Evolutionary conservation across 2,797 vertebrate species (phyloP), one percentile per base, ranked within the genome.

Genomic region (Typhlichthys eigenmanni): DNA sequence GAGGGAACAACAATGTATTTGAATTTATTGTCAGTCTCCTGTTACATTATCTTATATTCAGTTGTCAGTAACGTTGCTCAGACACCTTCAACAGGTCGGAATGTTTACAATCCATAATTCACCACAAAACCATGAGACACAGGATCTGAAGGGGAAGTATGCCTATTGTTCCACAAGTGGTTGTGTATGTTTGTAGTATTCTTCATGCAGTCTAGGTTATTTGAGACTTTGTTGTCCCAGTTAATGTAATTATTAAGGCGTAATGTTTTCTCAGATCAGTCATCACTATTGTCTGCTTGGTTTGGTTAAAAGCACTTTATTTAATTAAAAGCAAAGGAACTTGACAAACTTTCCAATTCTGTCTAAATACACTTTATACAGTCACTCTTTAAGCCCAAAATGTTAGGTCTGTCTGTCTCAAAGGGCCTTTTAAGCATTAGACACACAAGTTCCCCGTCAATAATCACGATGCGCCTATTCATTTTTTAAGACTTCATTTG

Each of bases 311-410:
- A 52, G 14, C 14, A 12, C 59, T 13, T 58, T 49, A 69, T 86
- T 67, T 74, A 47, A 61, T 67, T 74, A 47, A 61, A 52, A 1
- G 59, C 51, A 74, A 47, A 71, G 53, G 45, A 78, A 58, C 55
- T 46, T 50, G 59, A 83, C 69, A 56, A 66, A 72, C 55, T 45
- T 38, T 66, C 13, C 55, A 68, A 58, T 74, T 71, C 65, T 68
- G 60, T 81, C 66, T 72, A 34, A 68, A 55, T 50, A 76, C 11
- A 50, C 34, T 58, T 71, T 77, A 71, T 29, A 85, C 80, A 64
- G 72, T 79, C 72, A 71, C 74, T 59, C 58, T 9, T 79, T 61
- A 76, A 73, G 66, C 58, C 71, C 49, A 62, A 65, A 74, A 66
- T 55, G 62, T 76, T 53, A 63, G 54, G 10, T 1, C 59, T 16